These are phyloP conservation scores for Gandaritis pyraliata DNA, from an alignment of 2,888 invertebrate genomes.

Conservation along the genomic window DNA sequence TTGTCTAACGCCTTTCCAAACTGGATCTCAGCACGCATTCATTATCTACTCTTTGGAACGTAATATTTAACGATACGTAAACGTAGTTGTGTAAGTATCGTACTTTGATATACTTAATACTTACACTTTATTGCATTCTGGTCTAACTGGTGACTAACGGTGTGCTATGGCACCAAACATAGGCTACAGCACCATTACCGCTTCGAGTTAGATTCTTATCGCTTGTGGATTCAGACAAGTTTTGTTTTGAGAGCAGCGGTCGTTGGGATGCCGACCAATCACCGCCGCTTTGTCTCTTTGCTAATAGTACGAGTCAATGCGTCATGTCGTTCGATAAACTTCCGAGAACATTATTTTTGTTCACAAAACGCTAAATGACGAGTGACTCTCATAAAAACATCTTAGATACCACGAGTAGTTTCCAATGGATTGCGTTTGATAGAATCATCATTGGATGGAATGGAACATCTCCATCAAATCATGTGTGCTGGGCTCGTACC, in stretches of 20 bases:
- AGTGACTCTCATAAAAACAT: background rate
- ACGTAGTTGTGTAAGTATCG: too few relatives aligned
- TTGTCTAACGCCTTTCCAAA: conserved; percentile 25
- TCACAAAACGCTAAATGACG: background rate
- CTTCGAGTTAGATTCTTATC: too few relatives aligned
- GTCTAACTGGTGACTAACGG: background rate
- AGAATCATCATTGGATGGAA: background rate
- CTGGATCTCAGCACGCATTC: conserved; percentile 23
- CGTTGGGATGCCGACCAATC: conserved; percentile 30
- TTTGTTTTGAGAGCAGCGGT: background rate
- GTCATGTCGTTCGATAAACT: conserved; percentile 25
- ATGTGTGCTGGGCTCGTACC: background rate
- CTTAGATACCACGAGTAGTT: too few relatives aligned
- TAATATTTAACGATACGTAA: too few relatives aligned
- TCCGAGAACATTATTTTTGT: conserved; percentile 9
- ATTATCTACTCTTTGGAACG: background rate
- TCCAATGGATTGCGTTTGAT: too few relatives aligned
- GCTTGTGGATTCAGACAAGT: too few relatives aligned
- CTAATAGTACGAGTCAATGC: conserved; percentile 25
- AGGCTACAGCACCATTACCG: background rate
- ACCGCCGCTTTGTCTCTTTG: conserved; percentile 5
- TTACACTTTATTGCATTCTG: background rate
- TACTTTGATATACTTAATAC: background rate
- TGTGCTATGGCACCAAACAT: background rate
- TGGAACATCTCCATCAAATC: conserved; percentile 14